Base-by-base conservation (phyloP, 1,140 invertebrate species). In the Eriocheir sinensis region DNA sequence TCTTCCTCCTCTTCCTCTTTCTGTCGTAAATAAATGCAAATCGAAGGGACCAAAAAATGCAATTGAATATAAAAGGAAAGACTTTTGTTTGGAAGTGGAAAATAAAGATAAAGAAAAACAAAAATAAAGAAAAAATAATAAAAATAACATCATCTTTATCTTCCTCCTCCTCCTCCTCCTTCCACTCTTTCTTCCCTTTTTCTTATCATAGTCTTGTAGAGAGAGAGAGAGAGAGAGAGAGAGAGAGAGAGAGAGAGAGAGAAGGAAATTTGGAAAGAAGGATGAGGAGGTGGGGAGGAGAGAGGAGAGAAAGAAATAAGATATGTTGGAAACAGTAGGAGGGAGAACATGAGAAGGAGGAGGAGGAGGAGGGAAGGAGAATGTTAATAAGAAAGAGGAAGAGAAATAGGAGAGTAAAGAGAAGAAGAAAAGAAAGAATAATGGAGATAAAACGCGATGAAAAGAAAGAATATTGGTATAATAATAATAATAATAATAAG, bases 381-480 rank as follows among this genome's bases (percentile, higher is more conserved):
- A n/a, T 15, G n/a, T 15, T 15, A 72, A 72, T 15, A n/a, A 72
- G n/a, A n/a, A n/a, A 15, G n/a, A n/a, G 60, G n/a, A 72, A n/a
- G 60, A 72, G n/a, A n/a, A 72, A 72, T 15, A 72, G 60, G n/a
- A n/a, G 60, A n/a, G n/a, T 15, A n/a, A n/a, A 72, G n/a, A n/a
- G 60, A 72, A 72, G 60, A 72, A 72, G 60, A 72, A 72, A n/a
- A 72, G 60, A 72, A n/a, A n/a, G 60, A 72, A 72, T 15, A n/a
- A 72, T 15, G 60, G 60, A 72, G n/a, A n/a, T 15, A 72, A 15
- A n/a, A 72, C 12, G 60, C n/a, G 60, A 72, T 72, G 60, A n/a
- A 72, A n/a, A n/a, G 60, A 72, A 72, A n/a, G 60, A 72, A 72
- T 15, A n/a, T 15, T 15, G 60, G 60, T 15, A 72, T 15, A n/a